These are phyloP conservation scores for Dysidea cf. avara DNA, from an alignment of 37 sponge, comb jelly and placozoan genomes.

Conservation along the genomic window DNA sequence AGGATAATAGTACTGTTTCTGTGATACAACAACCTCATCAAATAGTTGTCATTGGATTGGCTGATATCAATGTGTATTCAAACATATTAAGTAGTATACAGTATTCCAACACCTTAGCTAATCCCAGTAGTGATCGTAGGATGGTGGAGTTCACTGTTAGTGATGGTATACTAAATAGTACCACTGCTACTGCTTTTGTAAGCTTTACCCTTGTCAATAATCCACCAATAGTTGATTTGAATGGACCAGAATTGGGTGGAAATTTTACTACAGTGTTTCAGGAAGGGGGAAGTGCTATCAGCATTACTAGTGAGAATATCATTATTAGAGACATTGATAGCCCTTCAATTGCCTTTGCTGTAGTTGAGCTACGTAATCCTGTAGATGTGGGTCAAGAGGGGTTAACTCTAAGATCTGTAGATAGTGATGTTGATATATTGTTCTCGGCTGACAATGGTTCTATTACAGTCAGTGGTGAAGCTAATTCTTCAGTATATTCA, in stretches of 20 bases:
- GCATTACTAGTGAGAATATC: constrained; percentile 3
- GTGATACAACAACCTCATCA: too few species aligned
- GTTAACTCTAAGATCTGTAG: neutral
- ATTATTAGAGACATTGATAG: constrained; percentile 57
- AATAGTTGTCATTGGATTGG: constrained; percentile 42
- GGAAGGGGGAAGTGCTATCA: constrained; percentile 35
- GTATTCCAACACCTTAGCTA: constrained; percentile 41
- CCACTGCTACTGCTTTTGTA: constrained; percentile 47
- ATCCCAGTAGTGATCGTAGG: constrained; percentile 21
- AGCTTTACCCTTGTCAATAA: constrained; percentile 57
- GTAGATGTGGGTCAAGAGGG: constrained; percentile 29
- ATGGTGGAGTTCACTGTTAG: constrained; percentile 45
- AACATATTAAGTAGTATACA: constrained; percentile 14
- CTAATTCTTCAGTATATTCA: constrained; percentile 5
- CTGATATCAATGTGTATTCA: constrained; percentile 13
- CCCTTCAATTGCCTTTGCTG: constrained; percentile 3
- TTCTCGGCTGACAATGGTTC: constrained; percentile 1
- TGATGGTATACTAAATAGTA: constrained; percentile 47
- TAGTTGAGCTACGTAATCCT: neutral
- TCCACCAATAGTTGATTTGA: constrained; percentile 73
- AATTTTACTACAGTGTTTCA: constrained; percentile 24
- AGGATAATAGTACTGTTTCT: neutral
- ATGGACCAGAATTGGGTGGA: constrained; percentile 51
- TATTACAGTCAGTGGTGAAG: constrained; percentile 24
- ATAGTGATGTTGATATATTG: neutral